These are phyloP conservation scores for Thereuonema tuberculata DNA, from an alignment of 1,140 invertebrate genomes.

Conservation along the genomic window DNA sequence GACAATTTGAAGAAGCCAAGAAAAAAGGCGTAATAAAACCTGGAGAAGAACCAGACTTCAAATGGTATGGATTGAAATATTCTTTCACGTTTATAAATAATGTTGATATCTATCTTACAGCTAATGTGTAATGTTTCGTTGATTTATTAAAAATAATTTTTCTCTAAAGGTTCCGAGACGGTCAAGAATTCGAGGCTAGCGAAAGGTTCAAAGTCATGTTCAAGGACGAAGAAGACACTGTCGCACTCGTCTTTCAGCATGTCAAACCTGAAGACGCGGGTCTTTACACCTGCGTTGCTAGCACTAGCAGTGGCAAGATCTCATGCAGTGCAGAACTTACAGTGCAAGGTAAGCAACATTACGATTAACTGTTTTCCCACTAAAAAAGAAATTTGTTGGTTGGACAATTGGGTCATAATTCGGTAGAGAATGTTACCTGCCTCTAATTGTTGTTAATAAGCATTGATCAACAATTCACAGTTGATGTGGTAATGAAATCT, in stretches of 20 bases:
- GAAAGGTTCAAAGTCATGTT: conserved; percentile 87
- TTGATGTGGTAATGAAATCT: too few species aligned
- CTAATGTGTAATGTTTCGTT: too few species aligned
- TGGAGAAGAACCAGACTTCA: conserved; percentile 65
- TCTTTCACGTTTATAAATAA: neutral
- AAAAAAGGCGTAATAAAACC: conserved; percentile 37
- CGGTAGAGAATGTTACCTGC: too few species aligned
- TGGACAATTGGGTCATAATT: too few species aligned
- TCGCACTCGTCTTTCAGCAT: conserved; percentile 83
- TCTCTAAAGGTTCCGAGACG: conserved; percentile 60
- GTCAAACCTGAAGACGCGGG: conserved; percentile 86
- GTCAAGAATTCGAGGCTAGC: conserved; percentile 72
- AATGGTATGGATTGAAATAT: conserved; percentile 42
- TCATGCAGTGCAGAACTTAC: conserved; percentile 85
- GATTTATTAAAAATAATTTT: too few species aligned
- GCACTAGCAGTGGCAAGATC: conserved; percentile 78
- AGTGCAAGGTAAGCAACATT: conserved; percentile 55
- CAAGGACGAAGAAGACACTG: conserved; percentile 76
- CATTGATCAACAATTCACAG: too few species aligned
- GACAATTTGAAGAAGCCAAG: neutral
- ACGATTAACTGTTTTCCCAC: neutral
- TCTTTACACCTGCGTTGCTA: conserved; percentile 85
- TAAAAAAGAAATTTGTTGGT: too few species aligned
- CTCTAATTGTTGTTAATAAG: too few species aligned
- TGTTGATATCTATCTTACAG: neutral